A percentile compares a stretch with the other conserved stretches of the same genome.
Evolutionary conservation across 2,113 vertebrate genomes (phyloP).

Genomic region (Albula goreensis): DNA sequence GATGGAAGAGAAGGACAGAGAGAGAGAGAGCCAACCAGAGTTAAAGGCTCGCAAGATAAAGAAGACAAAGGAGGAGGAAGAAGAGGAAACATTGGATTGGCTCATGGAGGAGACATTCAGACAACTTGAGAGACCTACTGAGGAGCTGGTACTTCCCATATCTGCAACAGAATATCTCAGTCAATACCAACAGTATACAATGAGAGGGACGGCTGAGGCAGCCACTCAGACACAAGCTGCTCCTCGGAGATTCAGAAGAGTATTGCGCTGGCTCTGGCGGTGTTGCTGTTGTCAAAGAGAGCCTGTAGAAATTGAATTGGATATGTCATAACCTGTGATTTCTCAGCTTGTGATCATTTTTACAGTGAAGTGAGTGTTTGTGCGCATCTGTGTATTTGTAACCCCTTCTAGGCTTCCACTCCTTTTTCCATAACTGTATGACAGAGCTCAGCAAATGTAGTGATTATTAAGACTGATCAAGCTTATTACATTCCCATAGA

Average conservation of each 20-base stretch:
- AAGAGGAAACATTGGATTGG: neutral
- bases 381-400: neutral
- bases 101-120: neutral
- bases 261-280: conserved; percentile 38
- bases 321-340: neutral
- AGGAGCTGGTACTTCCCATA: neutral
- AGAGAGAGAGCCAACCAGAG: conserved; percentile 22
- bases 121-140: conserved; percentile 10
- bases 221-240: neutral
- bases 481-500: too few relatives aligned
- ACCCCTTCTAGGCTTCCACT: neutral
- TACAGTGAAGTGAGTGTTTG: neutral
- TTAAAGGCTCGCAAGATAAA: neutral
- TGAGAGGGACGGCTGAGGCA: neutral
- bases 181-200: neutral
- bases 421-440: too few relatives aligned
- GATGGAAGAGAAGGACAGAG: conserved; percentile 4
- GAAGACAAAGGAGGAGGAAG: conserved; percentile 17
- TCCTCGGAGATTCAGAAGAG: conserved; percentile 25
- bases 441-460: too few relatives aligned
- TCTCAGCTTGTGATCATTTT: neutral
- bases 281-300: conserved; percentile 21
- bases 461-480: too few relatives aligned
- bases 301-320: conserved; percentile 15
- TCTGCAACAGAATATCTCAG: neutral